Evolutionary conservation across 2,888 invertebrate species (phyloP).

Genomic region (Euclidia mi): DNA sequence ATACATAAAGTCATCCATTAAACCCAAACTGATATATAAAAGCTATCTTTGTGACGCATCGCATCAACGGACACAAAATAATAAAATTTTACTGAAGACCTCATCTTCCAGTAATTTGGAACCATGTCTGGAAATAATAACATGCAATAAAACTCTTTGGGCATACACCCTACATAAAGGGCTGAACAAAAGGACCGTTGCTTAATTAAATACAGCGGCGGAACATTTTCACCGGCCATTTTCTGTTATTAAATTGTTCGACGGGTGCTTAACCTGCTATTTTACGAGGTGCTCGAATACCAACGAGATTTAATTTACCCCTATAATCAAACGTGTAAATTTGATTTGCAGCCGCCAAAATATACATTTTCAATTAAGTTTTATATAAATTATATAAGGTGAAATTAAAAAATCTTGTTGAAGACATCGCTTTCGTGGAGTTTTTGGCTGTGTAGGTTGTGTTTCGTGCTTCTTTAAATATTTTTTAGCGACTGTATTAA

Average conservation of each 20-base stretch:
- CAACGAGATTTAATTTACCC: conserved; percentile 78
- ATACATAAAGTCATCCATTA: no score
- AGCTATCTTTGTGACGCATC: not conserved
- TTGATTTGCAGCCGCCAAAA: conserved; percentile 33
- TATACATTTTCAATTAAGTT: conserved; percentile 34
- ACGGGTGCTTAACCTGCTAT: conserved; percentile 77
- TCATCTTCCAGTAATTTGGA: conserved; percentile 56
- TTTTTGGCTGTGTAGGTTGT: no score
- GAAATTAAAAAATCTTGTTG: no score
- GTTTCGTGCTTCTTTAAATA: no score
- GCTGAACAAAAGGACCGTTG: conserved; percentile 74
- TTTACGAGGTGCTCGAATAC: conserved; percentile 79
- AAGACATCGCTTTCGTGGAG: no score
- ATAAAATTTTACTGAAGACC: conserved; percentile 49
- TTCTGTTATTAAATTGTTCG: conserved; percentile 89
- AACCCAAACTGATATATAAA: no score
- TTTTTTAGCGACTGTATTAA: no score
- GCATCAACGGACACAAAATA: conserved; percentile 20
- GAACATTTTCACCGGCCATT: conserved; percentile 81
- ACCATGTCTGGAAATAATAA: conserved; percentile 75
- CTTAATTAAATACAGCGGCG: conserved; percentile 86
- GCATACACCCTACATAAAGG: conserved; percentile 63
- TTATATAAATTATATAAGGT: conserved; percentile 26
- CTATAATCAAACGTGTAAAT: conserved; percentile 58
- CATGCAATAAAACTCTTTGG: conserved; percentile 79